These are phyloP conservation scores for Stichopus horrens DNA, from an alignment of 53 echinoderm and acorn worm species.

Conservation along the genomic window DNA sequence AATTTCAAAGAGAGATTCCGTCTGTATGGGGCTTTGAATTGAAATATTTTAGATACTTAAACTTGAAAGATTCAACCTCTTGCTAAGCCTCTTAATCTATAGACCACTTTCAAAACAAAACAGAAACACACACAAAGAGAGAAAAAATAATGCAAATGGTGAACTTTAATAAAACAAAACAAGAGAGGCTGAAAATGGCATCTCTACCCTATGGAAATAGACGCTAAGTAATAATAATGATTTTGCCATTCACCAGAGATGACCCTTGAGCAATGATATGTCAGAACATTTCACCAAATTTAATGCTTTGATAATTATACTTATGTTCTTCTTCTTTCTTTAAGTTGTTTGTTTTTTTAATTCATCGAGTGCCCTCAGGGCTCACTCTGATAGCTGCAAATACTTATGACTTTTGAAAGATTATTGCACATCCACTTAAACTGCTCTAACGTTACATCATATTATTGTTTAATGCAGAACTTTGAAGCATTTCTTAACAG, in stretches of 20 bases:
- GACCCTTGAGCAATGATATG: background rate
- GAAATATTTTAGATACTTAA: too few species aligned
- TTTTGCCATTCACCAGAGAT: background rate
- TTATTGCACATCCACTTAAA: background rate
- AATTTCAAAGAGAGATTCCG: too few species aligned
- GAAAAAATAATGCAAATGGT: background rate
- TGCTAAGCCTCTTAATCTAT: background rate
- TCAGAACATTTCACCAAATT: background rate
- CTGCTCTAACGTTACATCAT: background rate
- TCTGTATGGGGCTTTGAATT: too few species aligned
- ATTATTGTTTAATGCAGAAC: background rate
- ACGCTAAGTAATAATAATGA: background rate
- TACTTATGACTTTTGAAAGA: background rate
- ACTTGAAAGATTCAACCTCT: background rate
- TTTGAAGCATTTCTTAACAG: too few species aligned
- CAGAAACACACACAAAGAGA: too few species aligned
- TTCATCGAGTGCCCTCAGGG: background rate
- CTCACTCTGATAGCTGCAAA: background rate
- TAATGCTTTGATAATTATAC: background rate
- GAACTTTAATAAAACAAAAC: background rate
- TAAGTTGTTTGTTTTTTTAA: background rate
- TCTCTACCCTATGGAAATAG: background rate
- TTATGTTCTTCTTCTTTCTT: background rate
- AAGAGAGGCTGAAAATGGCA: background rate
- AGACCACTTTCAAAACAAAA: background rate